These are phyloP conservation scores for Eupithecia exiguata DNA, from an alignment of 2,888 invertebrate genomes.

Conservation along the genomic window DNA sequence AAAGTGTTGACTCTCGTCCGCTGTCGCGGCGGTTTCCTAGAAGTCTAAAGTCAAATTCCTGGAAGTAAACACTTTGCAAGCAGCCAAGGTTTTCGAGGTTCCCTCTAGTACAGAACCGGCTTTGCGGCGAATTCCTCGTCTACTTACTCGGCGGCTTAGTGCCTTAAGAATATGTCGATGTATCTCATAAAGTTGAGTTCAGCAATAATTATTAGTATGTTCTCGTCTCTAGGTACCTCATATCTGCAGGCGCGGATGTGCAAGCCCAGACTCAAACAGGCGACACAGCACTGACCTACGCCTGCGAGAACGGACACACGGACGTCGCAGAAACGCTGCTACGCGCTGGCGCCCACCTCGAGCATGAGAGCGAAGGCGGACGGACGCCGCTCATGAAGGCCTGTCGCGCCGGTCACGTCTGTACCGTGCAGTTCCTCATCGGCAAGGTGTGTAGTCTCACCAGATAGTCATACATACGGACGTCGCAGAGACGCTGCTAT, in stretches of 20 bases:
- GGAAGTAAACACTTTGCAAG: no score
- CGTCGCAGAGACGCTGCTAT: no score
- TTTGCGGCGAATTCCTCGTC: no score
- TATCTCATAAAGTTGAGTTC: background rate
- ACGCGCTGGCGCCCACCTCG: slow-evolving; percentile 95
- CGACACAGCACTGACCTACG: slow-evolving; percentile 98
- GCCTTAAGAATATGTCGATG: background rate
- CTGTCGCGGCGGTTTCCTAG: slow-evolving; percentile 97
- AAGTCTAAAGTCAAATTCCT: slow-evolving; percentile 66
- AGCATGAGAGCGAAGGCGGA: slow-evolving; percentile 98
- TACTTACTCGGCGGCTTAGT: no score
- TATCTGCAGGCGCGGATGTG: slow-evolving; percentile 94
- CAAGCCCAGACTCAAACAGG: slow-evolving; percentile 97
- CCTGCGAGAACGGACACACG: slow-evolving; percentile 99
- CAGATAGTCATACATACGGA: no score
- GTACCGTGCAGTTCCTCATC: slow-evolving; percentile 97
- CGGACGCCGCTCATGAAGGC: slow-evolving; percentile 99
- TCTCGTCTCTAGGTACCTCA: slow-evolving; percentile 84
- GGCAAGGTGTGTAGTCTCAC: slow-evolving; percentile 81
- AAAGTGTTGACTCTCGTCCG: slow-evolving; percentile 96
- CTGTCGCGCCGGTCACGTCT: slow-evolving; percentile 96
- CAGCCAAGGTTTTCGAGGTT: background rate
- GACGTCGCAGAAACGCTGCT: slow-evolving; percentile 97
- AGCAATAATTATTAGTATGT: background rate
- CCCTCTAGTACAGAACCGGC: background rate